Evolutionary conservation across 2,888 invertebrate species (phyloP), one percentile per base, ranked within the genome.

Genomic region (Polydrusus tereticollis): DNA sequence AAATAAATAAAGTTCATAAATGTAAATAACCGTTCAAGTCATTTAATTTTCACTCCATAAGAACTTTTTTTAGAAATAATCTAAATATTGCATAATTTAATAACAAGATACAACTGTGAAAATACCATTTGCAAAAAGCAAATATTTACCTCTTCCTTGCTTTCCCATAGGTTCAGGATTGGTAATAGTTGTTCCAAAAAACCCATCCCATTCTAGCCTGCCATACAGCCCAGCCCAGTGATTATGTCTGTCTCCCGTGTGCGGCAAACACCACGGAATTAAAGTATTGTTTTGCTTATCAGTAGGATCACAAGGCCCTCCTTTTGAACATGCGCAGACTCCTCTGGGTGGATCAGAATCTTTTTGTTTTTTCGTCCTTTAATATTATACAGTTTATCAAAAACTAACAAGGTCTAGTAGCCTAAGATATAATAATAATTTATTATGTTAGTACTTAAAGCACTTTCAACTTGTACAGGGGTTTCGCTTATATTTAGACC

Each of bases 151-250:
- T 78, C 94, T 89, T 60, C 95, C 95, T 87, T 94, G 94, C 87
- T 95, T 95, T 75, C 94, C 94, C 94, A 95, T 95, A 1, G 95
- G 95, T 83, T 95, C 95, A 18, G 95, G 95, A 86, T 95, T 95
- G 23, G 93, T 93, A 72, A 93, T 90, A 0, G 94, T 95, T 0
- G 95, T 95, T 77, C 92, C 91, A 85, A 95, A 95, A 87, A 92
- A 94, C 2, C 94, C 94, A 79, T 93, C 91, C 94, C 94, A 94
- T 75, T 92, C 91, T 10, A 95, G 84, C 33, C 95, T 89, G 2
- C 92, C 95, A 81, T 95, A 96, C 36, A 95, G 88, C 0, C 95
- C 96, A 0, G 94, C 90, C 95, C 95, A 95, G 86, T 95, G 88
- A 85, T 94, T 94, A 85, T 95, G 94, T 16, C 94, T 85, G 86